Evolutionary conservation across 2,888 invertebrate genomes (phyloP), one percentile per base, ranked within the genome.

Genomic region (Ommatoiulus sabulosus): DNA sequence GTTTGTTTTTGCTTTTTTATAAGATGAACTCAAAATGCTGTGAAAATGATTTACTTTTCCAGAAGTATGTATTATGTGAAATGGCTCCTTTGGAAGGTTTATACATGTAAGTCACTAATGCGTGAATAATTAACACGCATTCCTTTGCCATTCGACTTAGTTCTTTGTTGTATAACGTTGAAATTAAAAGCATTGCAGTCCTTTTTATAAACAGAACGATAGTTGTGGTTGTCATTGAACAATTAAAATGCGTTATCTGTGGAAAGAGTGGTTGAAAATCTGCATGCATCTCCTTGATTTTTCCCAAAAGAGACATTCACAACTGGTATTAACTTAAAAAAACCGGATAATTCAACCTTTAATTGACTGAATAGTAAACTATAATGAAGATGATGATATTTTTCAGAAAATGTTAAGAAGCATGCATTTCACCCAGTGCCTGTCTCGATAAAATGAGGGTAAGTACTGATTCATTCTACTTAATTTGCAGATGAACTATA

Each of bases 1-100:
- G 57, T n/a, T 57, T 57, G n/a, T 57, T 57, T 57, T 57, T 57
- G 57, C 57, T 57, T 57, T 57, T 57, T 57, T 57, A 57, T 57
- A 57, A 57, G 57, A 57, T 57, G 57, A 57, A 57, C 57, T 57
- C 57, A n/a, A 57, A n/a, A n/a, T 57, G 57, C 57, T 57, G 57
- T 57, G 57, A n/a, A 57, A 57, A 57, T 57, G 57, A n/a, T 57
- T 57, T 52, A 15, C 52, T 52, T 52, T 52, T n/a, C 57, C 57
- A 57, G 57, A 35, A n/a, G 57, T 57, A n/a, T 57, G 57, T 57
- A 57, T 57, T n/a, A 57, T 57, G 57, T 57, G 57, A 57, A 57
- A 17, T 57, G 57, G 57, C 57, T n/a, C 57, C 57, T 57, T 57
- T 57, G n/a, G n/a, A 57, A 57, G 57, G 57, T 57, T 57, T 57